Percentiles rank a stretch among this genome's conserved stretches.
Conservation (phyloP, 2,113 vertebrate species). For the Chamaea fasciata region DNA sequence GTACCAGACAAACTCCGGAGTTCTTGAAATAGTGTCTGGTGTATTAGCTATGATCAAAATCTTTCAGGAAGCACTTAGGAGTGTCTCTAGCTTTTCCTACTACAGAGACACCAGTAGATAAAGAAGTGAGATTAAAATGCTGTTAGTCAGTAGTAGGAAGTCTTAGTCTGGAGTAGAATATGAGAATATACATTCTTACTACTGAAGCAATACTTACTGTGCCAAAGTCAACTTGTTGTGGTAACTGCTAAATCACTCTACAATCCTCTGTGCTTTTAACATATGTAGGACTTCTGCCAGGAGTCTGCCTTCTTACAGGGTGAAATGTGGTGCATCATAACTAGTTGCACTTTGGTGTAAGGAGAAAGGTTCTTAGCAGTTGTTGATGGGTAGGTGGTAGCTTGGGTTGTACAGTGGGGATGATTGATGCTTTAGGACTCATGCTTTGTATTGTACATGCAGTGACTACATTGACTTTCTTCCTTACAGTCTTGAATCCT, state of each 20-base stretch:
- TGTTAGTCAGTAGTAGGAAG: neutral
- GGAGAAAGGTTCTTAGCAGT: neutral
- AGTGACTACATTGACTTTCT: neutral
- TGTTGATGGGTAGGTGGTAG: neutral
- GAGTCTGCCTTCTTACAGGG: neutral
- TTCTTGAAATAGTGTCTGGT: neutral
- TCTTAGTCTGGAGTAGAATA: neutral
- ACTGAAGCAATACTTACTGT: neutral
- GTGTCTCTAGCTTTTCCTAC: neutral
- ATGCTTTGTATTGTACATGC: neutral
- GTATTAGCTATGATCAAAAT: neutral
- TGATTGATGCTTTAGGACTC: neutral
- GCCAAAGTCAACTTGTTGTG: neutral
- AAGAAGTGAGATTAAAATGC: neutral
- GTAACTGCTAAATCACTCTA: neutral
- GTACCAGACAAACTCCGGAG: neutral
- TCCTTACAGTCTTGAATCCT: constrained; percentile 87
- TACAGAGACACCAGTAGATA: neutral
- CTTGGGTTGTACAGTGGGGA: neutral
- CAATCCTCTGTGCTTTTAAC: neutral
- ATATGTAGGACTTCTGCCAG: neutral
- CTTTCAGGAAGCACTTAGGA: neutral
- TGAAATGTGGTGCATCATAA: neutral
- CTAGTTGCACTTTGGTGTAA: neutral
- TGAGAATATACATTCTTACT: neutral